phyloP scores from a whole-genome alignment of 2,113 vertebrate species.

The Oryzias javanicus region DNA sequence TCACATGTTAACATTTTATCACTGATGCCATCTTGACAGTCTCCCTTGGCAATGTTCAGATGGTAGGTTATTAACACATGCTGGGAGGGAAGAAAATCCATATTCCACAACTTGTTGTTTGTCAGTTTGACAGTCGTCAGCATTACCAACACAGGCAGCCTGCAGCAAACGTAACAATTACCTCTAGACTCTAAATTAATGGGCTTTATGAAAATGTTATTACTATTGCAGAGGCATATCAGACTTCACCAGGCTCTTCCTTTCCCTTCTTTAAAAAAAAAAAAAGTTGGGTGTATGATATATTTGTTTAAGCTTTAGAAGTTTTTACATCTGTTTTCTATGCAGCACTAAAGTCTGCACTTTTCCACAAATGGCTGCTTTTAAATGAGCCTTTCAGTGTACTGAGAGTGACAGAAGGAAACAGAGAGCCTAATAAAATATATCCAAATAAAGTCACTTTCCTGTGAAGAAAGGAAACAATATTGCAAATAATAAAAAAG shows the following conservation, averaged over 20 bases:
- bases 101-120: constrained; percentile 79
- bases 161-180: constrained; percentile 79
- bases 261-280: constrained; percentile 56
- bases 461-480: constrained; percentile 8
- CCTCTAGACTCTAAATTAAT: constrained; percentile 79
- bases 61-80: constrained; percentile 79
- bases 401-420: constrained; percentile 47
- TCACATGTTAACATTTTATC: constrained; percentile 79
- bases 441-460: constrained; percentile 23
- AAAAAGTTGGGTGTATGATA: constrained; percentile 51
- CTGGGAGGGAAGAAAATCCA: constrained; percentile 73
- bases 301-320: constrained; percentile 59
- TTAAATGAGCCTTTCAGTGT: constrained; percentile 38
- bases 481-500: constrained; percentile 13
- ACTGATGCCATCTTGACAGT: constrained; percentile 79
- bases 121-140: constrained; percentile 80
- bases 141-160: constrained; percentile 76
- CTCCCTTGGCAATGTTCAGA: constrained; percentile 78
- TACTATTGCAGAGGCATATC: constrained; percentile 78
- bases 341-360: constrained; percentile 1
- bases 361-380: constrained; percentile 26
- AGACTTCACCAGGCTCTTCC: constrained; percentile 73
- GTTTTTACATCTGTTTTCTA: constrained; percentile 29
- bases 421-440: constrained; percentile 28
- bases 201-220: constrained; percentile 78